Percentiles rank a stretch among this genome's conserved stretches.
phyloP scores from a whole-genome alignment of 2,888 invertebrate genomes.

The Myopa testacea region DNA sequence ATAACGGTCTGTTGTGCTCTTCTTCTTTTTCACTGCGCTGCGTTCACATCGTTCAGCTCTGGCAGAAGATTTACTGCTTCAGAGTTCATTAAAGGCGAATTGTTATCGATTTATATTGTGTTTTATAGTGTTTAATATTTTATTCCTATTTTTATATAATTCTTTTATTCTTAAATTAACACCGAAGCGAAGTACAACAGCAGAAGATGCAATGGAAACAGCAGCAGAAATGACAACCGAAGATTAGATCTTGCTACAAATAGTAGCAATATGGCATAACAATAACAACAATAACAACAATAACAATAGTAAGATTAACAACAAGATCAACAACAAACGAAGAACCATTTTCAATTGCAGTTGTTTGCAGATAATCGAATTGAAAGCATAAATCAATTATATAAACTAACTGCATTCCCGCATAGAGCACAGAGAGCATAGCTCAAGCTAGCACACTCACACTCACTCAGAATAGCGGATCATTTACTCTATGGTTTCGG shows the following conservation, averaged over 20 bases:
- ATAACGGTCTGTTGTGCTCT: no score
- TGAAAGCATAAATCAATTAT: constrained; percentile 52
- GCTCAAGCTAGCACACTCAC: background rate
- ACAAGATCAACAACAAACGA: constrained; percentile 14
- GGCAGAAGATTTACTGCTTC: background rate
- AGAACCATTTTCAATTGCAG: constrained; percentile 26
- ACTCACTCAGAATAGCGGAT: background rate
- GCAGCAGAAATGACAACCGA: background rate
- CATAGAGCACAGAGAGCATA: background rate
- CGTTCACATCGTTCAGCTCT: no score
- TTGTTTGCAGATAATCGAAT: constrained; percentile 45
- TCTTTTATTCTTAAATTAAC: no score
- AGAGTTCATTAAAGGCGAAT: constrained; percentile 6
- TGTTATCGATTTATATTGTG: no score
- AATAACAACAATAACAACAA: constrained; percentile 10
- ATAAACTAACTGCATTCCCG: constrained; percentile 48
- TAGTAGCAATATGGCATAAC: background rate
- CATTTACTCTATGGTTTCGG: background rate
- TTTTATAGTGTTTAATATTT: no score
- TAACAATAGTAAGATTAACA: constrained; percentile 28
- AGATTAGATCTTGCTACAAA: background rate
- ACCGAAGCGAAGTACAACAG: no score
- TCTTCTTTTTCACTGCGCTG: no score
- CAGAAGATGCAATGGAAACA: no score
- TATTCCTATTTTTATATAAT: no score